A percentile compares a stretch with the other conserved stretches of the same genome.
Conservation (phyloP, 2,797 vertebrate species). For the Gallirallus australis region DNA sequence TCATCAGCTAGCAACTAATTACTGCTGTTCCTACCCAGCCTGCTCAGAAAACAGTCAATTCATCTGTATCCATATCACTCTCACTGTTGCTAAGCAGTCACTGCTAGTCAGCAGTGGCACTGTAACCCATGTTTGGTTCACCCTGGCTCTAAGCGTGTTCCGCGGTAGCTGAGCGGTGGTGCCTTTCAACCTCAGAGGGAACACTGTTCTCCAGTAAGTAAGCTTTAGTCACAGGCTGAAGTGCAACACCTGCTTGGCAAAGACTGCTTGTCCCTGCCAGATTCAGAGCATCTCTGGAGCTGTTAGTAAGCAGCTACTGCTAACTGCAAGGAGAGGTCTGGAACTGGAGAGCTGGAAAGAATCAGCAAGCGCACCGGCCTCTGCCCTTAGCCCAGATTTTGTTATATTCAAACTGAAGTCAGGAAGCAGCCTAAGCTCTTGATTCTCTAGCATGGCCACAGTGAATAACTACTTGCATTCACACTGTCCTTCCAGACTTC, state of each 20-base stretch:
- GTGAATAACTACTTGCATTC: not conserved
- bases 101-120: constrained; percentile 14
- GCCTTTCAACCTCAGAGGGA: not conserved
- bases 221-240: not conserved
- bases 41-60: constrained; percentile 63
- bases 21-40: constrained; percentile 63
- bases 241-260: not conserved
- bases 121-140: not conserved
- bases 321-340: not conserved
- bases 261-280: not conserved
- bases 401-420: not conserved
- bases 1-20: constrained; percentile 72
- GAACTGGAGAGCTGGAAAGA: not conserved
- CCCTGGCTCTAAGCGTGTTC: not conserved
- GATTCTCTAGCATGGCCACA: not conserved
- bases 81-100: constrained; percentile 51
- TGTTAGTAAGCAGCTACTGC: not conserved
- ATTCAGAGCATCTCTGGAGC: not conserved
- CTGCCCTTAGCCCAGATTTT: not conserved
- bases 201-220: not conserved
- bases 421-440: not conserved
- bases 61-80: constrained; percentile 63
- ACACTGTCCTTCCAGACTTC: not conserved
- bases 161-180: not conserved
- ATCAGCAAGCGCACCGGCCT: not conserved